These are phyloP conservation scores for Drosophila gaucha DNA, from an alignment of 2,888 invertebrate species.

Conservation along the genomic window DNA sequence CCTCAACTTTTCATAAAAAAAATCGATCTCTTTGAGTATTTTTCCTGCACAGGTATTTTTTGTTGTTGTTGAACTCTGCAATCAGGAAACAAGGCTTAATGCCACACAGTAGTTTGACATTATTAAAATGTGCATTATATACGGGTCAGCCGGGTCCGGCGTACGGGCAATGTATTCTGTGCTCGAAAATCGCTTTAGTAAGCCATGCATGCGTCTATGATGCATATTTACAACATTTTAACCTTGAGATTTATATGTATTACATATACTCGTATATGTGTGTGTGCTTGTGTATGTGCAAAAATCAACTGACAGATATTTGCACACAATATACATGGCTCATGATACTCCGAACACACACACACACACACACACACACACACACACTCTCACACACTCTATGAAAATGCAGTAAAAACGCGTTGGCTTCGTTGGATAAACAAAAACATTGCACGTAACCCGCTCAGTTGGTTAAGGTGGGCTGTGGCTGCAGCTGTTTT, in stretches of 20 bases:
- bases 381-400: not conserved
- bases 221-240: constrained; percentile 70
- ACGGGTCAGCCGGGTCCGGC: constrained; percentile 32
- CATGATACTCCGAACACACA: constrained; percentile 17
- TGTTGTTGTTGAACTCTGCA: constrained; percentile 20
- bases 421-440: constrained; percentile 35
- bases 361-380: not conserved
- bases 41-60: too few relatives aligned
- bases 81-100: constrained; percentile 47
- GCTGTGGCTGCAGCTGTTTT: constrained; percentile 74
- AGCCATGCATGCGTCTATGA: constrained; percentile 51
- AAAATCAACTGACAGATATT: constrained; percentile 53
- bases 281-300: constrained; percentile 18
- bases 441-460: constrained; percentile 56
- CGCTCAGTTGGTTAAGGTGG: constrained; percentile 30
- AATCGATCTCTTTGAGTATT: constrained; percentile 41
- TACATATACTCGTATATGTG: constrained; percentile 1
- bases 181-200: constrained; percentile 44
- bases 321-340: constrained; percentile 31
- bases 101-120: constrained; percentile 54
- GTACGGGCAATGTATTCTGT: constrained; percentile 15
- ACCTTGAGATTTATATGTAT: constrained; percentile 70
- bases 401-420: constrained; percentile 62
- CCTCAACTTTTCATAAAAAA: constrained; percentile 3
- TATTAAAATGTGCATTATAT: constrained; percentile 61